A percentile compares a stretch with the other conserved stretches of the same genome.
Conservation (phyloP, 2,888 invertebrate genomes). For the Rhingia campestris region DNA sequence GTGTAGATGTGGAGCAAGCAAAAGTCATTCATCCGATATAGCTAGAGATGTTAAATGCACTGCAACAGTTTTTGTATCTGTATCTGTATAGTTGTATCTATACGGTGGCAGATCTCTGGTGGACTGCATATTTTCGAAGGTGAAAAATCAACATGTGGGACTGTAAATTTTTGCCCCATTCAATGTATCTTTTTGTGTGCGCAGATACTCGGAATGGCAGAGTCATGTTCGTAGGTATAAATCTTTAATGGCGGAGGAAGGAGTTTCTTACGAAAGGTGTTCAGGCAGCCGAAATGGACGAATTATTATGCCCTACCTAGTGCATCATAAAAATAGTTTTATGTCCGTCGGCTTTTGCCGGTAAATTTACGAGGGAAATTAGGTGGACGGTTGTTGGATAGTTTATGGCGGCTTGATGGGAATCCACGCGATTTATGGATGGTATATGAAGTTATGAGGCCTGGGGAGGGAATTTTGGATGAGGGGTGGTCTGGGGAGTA, state of each 20-base stretch:
- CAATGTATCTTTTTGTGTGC: no score
- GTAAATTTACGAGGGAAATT: constrained; percentile 55
- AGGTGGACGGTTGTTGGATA: constrained; percentile 25
- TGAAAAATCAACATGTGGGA: constrained; percentile 70
- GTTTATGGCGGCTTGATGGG: constrained; percentile 53
- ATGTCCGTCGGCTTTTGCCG: constrained; percentile 22
- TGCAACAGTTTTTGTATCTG: constrained; percentile 43
- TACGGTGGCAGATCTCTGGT: constrained; percentile 16
- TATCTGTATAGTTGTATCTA: neutral
- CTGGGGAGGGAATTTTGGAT: no score
- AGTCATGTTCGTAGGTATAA: constrained; percentile 22
- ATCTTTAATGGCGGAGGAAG: constrained; percentile 51
- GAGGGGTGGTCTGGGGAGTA: no score
- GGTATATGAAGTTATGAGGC: no score
- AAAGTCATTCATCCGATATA: constrained; percentile 61
- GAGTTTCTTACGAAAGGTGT: constrained; percentile 40
- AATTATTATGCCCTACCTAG: constrained; percentile 50
- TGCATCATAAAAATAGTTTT: constrained; percentile 66
- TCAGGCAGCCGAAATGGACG: constrained; percentile 35
- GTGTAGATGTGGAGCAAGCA: constrained; percentile 14
- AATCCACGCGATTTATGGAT: constrained; percentile 40
- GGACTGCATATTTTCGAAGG: constrained; percentile 57
- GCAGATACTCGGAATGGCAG: neutral
- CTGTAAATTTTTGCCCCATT: constrained; percentile 51
- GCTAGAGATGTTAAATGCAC: constrained; percentile 49